phyloP scores from a whole-genome alignment of 1,140 invertebrate genomes.

The Aphelinus atriplicis region DNA sequence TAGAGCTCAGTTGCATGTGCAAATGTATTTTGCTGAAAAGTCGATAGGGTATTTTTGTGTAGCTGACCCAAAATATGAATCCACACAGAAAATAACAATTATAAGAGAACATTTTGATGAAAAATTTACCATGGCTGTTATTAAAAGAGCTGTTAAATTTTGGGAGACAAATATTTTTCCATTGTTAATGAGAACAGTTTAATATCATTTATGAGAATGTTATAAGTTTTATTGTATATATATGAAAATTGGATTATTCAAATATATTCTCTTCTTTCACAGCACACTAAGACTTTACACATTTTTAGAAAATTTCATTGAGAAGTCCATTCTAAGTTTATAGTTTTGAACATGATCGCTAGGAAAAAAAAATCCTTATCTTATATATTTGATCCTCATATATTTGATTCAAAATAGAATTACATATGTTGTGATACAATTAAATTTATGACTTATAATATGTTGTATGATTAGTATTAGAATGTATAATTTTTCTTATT shows the following conservation, averaged over 20 bases:
- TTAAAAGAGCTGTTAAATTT: constrained; percentile 42
- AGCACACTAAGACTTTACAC: no score
- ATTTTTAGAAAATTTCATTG: neutral
- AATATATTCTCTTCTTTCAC: no score
- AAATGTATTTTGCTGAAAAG: constrained; percentile 62
- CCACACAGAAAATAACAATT: constrained; percentile 11
- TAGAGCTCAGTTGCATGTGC: constrained; percentile 64
- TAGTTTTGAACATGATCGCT: neutral
- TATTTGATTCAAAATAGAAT: constrained; percentile 1
- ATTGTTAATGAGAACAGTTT: constrained; percentile 15
- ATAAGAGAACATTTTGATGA: constrained; percentile 10
- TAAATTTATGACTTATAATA: neutral
- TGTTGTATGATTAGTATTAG: no score
- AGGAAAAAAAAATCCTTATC: constrained; percentile 37
- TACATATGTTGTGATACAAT: constrained; percentile 4
- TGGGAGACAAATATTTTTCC: constrained; percentile 33
- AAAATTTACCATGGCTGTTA: constrained; percentile 16
- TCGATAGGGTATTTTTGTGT: constrained; percentile 55
- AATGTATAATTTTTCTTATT: neutral
- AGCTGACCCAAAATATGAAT: constrained; percentile 46
- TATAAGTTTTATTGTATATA: no score
- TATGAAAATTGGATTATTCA: no score
- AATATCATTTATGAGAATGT: no score
- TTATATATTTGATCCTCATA: constrained; percentile 8
- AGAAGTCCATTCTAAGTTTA: no score